These are phyloP conservation scores for Esox niger DNA, from an alignment of 2,113 vertebrate genomes.

Conservation along the genomic window DNA sequence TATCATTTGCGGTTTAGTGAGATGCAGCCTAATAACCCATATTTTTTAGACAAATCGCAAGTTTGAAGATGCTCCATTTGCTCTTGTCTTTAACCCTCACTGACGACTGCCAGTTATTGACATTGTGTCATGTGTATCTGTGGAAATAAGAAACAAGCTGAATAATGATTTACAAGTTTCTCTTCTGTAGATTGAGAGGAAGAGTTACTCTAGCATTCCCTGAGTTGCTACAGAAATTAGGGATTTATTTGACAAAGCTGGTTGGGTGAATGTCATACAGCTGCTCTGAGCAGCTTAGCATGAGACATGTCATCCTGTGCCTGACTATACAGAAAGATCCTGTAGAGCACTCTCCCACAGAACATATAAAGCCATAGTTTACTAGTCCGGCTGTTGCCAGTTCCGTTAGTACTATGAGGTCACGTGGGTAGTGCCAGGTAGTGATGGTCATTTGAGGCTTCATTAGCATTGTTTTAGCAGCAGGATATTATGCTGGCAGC, in stretches of 20 bases:
- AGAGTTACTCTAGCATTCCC: conserved; percentile 28
- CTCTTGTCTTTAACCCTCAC: no score
- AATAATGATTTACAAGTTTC: neutral
- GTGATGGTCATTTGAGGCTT: no score
- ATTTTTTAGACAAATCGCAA: neutral
- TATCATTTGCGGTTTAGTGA: neutral
- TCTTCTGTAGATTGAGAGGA: neutral
- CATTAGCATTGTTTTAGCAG: no score
- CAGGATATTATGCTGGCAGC: no score
- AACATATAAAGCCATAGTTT: neutral
- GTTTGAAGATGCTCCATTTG: no score
- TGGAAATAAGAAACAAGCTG: no score
- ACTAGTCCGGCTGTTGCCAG: no score
- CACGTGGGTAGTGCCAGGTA: no score
- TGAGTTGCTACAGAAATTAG: conserved; percentile 38
- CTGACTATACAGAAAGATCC: neutral
- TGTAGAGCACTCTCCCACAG: neutral
- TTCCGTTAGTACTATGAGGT: no score
- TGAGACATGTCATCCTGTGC: neutral
- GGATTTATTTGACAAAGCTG: conserved; percentile 61
- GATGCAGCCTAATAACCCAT: neutral
- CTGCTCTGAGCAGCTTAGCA: conserved; percentile 22
- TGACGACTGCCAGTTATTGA: no score
- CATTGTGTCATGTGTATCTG: no score
- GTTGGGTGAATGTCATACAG: conserved; percentile 14